phyloP scores from a whole-genome alignment of 2,888 invertebrate species.

The Tupiocoris notatus region DNA sequence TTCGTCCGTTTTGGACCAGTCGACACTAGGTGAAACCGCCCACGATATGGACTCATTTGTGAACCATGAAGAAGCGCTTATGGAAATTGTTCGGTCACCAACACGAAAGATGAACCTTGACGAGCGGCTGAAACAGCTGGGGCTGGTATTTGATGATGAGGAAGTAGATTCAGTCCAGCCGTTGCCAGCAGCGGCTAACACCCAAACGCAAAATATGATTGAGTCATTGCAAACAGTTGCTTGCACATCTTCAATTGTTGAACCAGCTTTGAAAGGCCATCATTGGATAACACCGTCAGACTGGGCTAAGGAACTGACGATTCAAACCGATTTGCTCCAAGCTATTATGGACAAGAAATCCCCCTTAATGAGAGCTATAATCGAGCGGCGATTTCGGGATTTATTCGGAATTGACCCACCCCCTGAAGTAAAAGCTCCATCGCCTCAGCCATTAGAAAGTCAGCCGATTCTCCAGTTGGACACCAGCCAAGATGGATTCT shows the following conservation, averaged over 20 bases:
- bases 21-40: not conserved
- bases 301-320: constrained; percentile 46
- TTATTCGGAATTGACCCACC: constrained; percentile 46
- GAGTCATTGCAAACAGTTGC: no score
- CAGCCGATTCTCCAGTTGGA: not conserved
- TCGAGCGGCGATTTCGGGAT: constrained; percentile 47
- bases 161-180: not conserved
- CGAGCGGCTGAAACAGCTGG: constrained; percentile 26
- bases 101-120: constrained; percentile 17
- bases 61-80: not conserved
- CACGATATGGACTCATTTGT: not conserved
- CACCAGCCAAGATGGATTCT: constrained; percentile 43
- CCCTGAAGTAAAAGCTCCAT: no score
- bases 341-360: constrained; percentile 45
- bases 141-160: constrained; percentile 35
- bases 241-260: not conserved
- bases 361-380: constrained; percentile 37
- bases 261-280: constrained; percentile 10
- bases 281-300: constrained; percentile 28
- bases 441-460: not conserved
- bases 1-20: not conserved
- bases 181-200: not conserved
- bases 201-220: no score
- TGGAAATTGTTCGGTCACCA: not conserved
- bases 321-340: constrained; percentile 49